phyloP scores from a whole-genome alignment of 1,140 invertebrate species.

The Lepeophtheirus salmonis region DNA sequence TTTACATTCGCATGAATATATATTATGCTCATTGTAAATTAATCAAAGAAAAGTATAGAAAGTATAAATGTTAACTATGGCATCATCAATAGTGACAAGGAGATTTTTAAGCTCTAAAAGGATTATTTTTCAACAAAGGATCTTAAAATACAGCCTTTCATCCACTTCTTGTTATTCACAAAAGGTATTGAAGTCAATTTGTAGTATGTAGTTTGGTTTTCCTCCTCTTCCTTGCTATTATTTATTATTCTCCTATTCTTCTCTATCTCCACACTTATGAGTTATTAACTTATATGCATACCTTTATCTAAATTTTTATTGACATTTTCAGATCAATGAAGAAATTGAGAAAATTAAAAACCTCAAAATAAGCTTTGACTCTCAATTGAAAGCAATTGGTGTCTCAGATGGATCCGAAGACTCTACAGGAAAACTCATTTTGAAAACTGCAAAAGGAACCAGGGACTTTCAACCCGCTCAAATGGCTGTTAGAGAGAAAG shows the following conservation, averaged over 20 bases:
- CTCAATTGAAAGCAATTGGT: background rate
- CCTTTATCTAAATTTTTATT: slow-evolving; percentile 17
- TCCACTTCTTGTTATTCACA: background rate
- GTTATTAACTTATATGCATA: background rate
- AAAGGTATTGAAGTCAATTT: background rate
- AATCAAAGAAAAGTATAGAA: no score
- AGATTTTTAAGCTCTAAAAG: no score
- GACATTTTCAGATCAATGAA: slow-evolving; percentile 41
- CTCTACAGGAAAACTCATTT: slow-evolving; percentile 22
- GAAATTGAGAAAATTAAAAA: slow-evolving; percentile 60
- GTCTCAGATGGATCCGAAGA: slow-evolving; percentile 30
- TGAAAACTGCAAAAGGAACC: slow-evolving; percentile 52
- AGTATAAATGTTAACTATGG: no score
- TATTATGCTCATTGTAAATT: no score
- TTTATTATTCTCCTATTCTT: no score
- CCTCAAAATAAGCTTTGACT: slow-evolving; percentile 41
- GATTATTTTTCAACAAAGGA: no score
- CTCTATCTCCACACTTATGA: no score
- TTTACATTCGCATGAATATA: no score
- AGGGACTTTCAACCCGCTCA: slow-evolving; percentile 82
- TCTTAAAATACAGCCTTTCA: background rate
- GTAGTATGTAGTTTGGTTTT: background rate
- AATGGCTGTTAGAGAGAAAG: slow-evolving; percentile 74
- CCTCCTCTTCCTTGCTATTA: background rate
- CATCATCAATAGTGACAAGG: no score